Evolutionary conservation across 1,140 invertebrate species (phyloP).

Genomic region (Pantala flavescens): DNA sequence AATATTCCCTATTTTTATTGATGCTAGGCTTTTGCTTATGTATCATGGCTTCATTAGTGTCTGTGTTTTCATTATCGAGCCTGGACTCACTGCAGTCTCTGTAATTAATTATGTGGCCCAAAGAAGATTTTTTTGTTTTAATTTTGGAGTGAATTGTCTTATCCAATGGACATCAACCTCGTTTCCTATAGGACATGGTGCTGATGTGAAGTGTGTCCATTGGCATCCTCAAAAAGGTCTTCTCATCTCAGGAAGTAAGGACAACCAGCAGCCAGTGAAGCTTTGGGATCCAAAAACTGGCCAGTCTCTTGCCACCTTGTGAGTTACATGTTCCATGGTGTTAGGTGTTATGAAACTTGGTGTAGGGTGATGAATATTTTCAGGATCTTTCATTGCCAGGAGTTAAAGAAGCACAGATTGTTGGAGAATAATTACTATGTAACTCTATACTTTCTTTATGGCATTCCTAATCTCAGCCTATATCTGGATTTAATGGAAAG

Average conservation of each 20-base stretch:
- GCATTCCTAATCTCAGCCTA: too few species aligned
- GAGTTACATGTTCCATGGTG: conserved; percentile 28
- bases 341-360: too few species aligned
- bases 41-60: too few species aligned
- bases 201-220: conserved; percentile 98
- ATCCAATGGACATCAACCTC: background rate
- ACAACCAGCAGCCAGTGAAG: conserved; percentile 99
- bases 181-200: conserved; percentile 74
- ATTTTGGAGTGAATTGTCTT: background rate
- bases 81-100: too few species aligned
- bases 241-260: conserved; percentile 96
- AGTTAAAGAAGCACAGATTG: background rate
- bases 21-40: too few species aligned
- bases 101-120: too few species aligned
- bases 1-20: too few species aligned
- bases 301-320: conserved; percentile 70
- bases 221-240: conserved; percentile 98
- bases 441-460: too few species aligned
- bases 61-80: too few species aligned
- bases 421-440: too few species aligned
- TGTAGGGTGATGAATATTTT: background rate
- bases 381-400: background rate
- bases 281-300: conserved; percentile 98
- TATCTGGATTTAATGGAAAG: too few species aligned
- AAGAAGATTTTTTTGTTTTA: background rate